These are phyloP conservation scores for Nephrotoma guestfalica DNA, from an alignment of 2,888 invertebrate species.

Conservation along the genomic window DNA sequence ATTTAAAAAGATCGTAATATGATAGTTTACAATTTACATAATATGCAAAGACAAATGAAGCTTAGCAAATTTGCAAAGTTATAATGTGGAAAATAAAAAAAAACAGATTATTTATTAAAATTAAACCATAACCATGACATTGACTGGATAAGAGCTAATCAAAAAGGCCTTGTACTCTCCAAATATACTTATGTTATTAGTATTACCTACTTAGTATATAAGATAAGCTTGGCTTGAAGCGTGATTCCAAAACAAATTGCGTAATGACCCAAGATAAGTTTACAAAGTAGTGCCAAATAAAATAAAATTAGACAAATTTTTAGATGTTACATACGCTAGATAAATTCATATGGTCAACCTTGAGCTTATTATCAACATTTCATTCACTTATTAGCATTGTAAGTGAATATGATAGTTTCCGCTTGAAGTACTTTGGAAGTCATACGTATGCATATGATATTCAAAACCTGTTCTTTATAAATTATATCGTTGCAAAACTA, in stretches of 20 bases:
- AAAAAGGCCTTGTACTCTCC: neutral
- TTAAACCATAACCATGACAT: neutral
- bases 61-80: neutral
- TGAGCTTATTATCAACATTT: neutral
- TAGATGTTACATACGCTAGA: neutral
- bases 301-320: neutral
- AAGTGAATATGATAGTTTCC: neutral
- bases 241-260: neutral
- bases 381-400: neutral
- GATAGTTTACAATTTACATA: neutral
- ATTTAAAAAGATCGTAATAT: neutral
- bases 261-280: neutral
- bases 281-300: neutral
- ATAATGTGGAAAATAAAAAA: neutral
- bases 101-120: neutral
- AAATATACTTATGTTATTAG: neutral
- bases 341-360: neutral
- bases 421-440: neutral
- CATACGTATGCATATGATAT: neutral
- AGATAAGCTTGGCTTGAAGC: neutral
- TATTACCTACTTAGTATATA: neutral
- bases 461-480: neutral
- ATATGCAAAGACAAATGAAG: neutral
- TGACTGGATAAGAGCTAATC: neutral
- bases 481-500: neutral